Base-by-base conservation (phyloP, 2,113 vertebrate genomes). In the Sander lucioperca region DNA sequence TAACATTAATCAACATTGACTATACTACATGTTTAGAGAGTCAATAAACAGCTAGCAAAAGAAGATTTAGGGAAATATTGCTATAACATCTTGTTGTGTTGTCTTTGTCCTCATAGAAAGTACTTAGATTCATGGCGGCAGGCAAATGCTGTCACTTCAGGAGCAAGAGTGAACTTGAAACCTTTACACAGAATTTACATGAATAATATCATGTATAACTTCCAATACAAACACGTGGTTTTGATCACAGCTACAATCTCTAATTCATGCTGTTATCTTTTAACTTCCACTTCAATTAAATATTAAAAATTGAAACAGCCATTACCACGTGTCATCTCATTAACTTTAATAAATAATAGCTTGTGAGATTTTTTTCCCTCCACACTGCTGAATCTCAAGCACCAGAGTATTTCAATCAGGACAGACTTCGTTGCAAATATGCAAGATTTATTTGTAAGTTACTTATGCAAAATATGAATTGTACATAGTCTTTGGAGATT, bases 291-390 rank as follows among this genome's bases (percentile, higher is more conserved):
- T 39, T 66, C 9, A 65, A 48, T 43, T 50, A 18, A 51, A 30
- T 27, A 73, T 75, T 66, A 57, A 73, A 67, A 50, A 63, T 71
- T 39, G 0, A 74, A 43, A 23, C 57, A 77, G 0, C 6, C 54
- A 67, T 75, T 71, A 39, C 12, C 47, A 45, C 4, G 16, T 59
- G 58, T 61, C 58, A 67, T 27, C 47, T 69, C 45, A 71, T 70
- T 68, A 72, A 69, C 82, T 57, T 68, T 25, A 79, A 76, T 70
- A 45, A 82, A 57, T 59, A 30, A 57, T 70, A 57, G 48, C 27
- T 56, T 57, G 23, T 62, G 27, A 16, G 2, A 11, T 27, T 67
- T 39, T 9, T n/a, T 53, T 9, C 4, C 6, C 48, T 57, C 66
- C 36, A 36, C 54, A 50, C 10, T 18, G 15, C 14, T 74, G 50